A percentile compares a stretch with the other conserved stretches of the same genome.
Evolutionary conservation across 2,888 invertebrate species (phyloP).

Genomic region (Watsonalla cultraria): DNA sequence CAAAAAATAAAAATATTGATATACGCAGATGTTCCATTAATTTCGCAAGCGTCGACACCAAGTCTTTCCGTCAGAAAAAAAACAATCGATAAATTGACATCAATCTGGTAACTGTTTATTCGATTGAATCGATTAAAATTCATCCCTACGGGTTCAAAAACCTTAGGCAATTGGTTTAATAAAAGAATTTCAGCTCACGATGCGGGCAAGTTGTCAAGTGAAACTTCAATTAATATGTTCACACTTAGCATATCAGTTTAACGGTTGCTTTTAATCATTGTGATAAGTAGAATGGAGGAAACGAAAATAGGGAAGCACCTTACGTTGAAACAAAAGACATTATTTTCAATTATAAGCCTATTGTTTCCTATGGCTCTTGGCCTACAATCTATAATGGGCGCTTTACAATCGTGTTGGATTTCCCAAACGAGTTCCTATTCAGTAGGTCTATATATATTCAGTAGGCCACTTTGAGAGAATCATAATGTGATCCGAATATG

Average conservation of each 20-base stretch:
- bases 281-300: neutral
- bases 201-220: slow-evolving; percentile 42
- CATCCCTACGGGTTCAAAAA: slow-evolving; percentile 57
- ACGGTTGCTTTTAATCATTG: slow-evolving; percentile 13
- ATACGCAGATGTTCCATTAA: neutral
- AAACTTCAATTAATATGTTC: slow-evolving; percentile 32
- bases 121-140: slow-evolving; percentile 54
- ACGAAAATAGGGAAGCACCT: neutral
- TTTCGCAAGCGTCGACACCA: neutral
- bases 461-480: no score
- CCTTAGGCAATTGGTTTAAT: slow-evolving; percentile 59
- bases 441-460: no score
- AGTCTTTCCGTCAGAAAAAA: neutral
- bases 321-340: neutral
- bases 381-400: no score
- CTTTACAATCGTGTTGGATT: no score
- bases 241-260: slow-evolving; percentile 4
- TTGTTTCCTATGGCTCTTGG: no score
- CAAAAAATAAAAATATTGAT: neutral
- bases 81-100: slow-evolving; percentile 34
- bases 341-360: neutral
- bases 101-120: slow-evolving; percentile 33
- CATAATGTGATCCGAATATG: no score
- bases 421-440: no score
- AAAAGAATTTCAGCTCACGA: slow-evolving; percentile 48